Conservation (phyloP, 1,140 invertebrate species). For the Belonocnema kinseyi region DNA sequence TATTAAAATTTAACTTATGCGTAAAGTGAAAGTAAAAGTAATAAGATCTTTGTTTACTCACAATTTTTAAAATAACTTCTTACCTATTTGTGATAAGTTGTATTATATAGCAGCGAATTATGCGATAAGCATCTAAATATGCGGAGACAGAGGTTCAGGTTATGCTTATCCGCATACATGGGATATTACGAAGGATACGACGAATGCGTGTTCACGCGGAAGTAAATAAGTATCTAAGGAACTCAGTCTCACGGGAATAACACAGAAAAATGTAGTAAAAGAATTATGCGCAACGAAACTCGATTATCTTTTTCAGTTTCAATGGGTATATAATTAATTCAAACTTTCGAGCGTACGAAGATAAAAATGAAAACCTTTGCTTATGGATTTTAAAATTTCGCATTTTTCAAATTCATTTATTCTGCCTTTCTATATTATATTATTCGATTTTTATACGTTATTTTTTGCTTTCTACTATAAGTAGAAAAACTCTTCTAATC, state of each 20-base stretch:
- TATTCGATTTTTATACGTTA: too few species aligned
- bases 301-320: constrained; percentile 11
- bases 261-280: constrained; percentile 3
- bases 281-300: constrained; percentile 21
- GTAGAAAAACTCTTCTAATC: too few species aligned
- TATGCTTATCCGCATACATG: background rate
- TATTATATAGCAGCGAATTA: too few species aligned
- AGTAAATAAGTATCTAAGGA: background rate
- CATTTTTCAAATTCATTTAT: too few species aligned
- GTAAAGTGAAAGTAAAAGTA: too few species aligned
- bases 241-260: constrained; percentile 14
- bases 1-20: too few species aligned
- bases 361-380: background rate
- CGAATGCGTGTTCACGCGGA: constrained; percentile 20
- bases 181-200: background rate
- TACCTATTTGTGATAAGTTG: too few species aligned
- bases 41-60: too few species aligned
- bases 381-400: background rate
- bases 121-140: background rate
- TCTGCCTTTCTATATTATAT: too few species aligned
- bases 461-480: too few species aligned
- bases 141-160: background rate
- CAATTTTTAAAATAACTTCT: too few species aligned
- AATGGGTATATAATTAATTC: constrained; percentile 8
- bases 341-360: background rate